Percentiles rank a stretch among this genome's conserved stretches.
These are phyloP conservation scores for Ceratitis capitata DNA, from an alignment of 1,140 invertebrate genomes.

Conservation along the genomic window DNA sequence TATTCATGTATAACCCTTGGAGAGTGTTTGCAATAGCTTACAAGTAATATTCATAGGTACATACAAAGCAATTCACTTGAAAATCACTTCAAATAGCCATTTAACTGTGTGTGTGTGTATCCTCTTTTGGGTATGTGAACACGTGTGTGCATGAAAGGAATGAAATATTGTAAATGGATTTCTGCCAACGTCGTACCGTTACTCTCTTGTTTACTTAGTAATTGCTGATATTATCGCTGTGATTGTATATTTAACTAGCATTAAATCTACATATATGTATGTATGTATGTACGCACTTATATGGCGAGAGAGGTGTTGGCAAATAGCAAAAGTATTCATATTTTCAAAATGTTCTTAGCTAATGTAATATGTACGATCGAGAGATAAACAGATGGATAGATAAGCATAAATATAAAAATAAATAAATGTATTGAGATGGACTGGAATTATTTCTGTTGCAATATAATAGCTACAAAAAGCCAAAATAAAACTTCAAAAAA, in stretches of 20 bases:
- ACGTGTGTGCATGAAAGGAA: neutral
- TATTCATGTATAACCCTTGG: neutral
- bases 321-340: no score
- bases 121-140: neutral
- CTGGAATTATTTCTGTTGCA: no score
- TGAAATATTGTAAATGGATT: neutral
- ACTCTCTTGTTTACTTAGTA: neutral
- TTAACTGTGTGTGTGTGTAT: neutral
- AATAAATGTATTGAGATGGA: no score
- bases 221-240: neutral
- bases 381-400: no score
- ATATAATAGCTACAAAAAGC: no score
- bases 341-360: no score
- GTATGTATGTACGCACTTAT: no score
- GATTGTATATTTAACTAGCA: neutral
- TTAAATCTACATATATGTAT: no score
- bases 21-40: neutral
- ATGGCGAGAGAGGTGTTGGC: no score
- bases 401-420: no score
- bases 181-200: neutral
- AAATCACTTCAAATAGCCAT: conserved; percentile 8
- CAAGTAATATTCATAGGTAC: neutral
- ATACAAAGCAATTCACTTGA: neutral
- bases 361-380: no score
- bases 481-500: no score